phyloP scores from a whole-genome alignment of 2,797 vertebrate genomes.

The Poeciliopsis paucimaculata region DNA sequence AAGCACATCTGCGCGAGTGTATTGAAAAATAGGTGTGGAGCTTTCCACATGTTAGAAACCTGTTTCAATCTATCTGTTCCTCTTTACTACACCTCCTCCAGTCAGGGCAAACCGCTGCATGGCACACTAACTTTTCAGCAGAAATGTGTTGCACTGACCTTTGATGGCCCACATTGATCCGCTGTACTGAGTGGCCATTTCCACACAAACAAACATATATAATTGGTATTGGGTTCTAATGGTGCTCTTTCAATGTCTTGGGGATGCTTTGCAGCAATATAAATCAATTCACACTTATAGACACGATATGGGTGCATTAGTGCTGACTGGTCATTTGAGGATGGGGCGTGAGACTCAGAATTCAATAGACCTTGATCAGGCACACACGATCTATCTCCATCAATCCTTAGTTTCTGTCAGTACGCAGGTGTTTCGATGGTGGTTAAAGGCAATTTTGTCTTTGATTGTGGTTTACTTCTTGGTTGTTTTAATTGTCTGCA shows the following conservation, averaged over 20 bases:
- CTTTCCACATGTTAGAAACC: conserved; percentile 1
- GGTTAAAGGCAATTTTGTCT: conserved; percentile 61
- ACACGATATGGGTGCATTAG: conserved; percentile 85
- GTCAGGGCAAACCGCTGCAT: conserved; percentile 46
- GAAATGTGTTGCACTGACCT: conserved; percentile 82
- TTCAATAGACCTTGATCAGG: conserved; percentile 83
- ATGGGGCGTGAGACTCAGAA: conserved; percentile 73
- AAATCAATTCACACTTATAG: conserved; percentile 88
- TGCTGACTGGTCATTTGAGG: conserved; percentile 83
- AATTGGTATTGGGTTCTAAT: conserved; percentile 85
- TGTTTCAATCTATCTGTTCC: conserved; percentile 20
- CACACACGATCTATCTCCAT: conserved; percentile 72
- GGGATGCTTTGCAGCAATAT: conserved; percentile 82
- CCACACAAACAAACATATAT: conserved; percentile 84
- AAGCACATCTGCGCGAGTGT: not conserved
- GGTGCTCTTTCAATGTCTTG: conserved; percentile 78
- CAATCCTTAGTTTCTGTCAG: conserved; percentile 67
- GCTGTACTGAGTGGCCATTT: conserved; percentile 79
- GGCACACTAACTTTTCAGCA: conserved; percentile 74
- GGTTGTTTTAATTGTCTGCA: not conserved
- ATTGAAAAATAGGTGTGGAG: not conserved
- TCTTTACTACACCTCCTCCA: conserved; percentile 20
- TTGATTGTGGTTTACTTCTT: conserved; percentile 14
- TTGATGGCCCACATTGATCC: conserved; percentile 82
- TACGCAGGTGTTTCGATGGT: conserved; percentile 55